Conservation (phyloP, 2,113 vertebrate genomes). For the Centropus bengalensis region DNA sequence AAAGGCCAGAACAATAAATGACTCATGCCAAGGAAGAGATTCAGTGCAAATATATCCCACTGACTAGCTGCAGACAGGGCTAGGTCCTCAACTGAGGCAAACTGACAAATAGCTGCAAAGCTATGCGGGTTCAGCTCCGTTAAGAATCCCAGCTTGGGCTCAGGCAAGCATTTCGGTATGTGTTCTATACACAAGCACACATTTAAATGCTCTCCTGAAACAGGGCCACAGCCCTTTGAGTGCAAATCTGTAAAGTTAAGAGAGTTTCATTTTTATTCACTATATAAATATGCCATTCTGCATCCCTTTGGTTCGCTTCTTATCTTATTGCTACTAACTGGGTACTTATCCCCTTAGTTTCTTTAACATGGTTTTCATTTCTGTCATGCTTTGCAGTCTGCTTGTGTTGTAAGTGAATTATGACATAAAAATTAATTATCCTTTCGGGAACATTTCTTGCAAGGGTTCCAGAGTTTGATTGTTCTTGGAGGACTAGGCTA, state of each 20-base stretch:
- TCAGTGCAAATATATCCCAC: slow-evolving; percentile 15
- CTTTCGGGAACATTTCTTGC: not conserved
- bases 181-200: not conserved
- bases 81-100: not conserved
- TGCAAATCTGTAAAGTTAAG: slow-evolving; percentile 11
- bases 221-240: not conserved
- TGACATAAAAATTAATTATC: not conserved
- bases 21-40: slow-evolving; percentile 34
- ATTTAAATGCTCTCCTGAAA: slow-evolving; percentile 34
- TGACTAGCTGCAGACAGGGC: not conserved
- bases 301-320: slow-evolving; percentile 8
- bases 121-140: not conserved
- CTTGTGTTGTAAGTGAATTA: not conserved
- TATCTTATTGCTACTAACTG: slow-evolving; percentile 8
- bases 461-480: not conserved
- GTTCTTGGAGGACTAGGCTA: not conserved
- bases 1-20: not conserved
- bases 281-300: not conserved
- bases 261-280: not conserved
- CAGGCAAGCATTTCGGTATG: slow-evolving; percentile 36
- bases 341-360: not conserved
- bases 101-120: not conserved
- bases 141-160: not conserved
- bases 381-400: not conserved
- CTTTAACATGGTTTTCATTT: not conserved